Conservation (phyloP, 2,888 invertebrate species). For the Lasioglossum pauxillum region DNA sequence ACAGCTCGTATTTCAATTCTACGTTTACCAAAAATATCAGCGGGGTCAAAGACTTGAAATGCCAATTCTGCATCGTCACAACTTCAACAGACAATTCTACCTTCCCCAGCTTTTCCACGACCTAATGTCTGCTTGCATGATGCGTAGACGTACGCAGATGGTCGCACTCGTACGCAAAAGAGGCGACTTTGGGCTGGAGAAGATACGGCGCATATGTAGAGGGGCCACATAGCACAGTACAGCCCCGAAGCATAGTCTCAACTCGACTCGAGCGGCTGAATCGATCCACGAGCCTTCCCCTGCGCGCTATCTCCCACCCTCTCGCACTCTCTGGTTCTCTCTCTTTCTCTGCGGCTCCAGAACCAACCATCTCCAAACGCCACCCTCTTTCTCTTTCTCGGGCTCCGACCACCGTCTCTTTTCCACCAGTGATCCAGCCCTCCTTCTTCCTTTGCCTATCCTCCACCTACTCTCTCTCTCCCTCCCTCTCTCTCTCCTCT, state of each 20-base stretch:
- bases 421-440: slow-evolving; percentile 22
- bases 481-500: slow-evolving; percentile 1
- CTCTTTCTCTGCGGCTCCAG: slow-evolving; percentile 58
- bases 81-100: slow-evolving; percentile 23
- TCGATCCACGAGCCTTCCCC: slow-evolving; percentile 79
- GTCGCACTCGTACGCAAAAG: slow-evolving; percentile 24
- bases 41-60: slow-evolving; percentile 5
- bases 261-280: slow-evolving; percentile 82
- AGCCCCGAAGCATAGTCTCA: slow-evolving; percentile 75
- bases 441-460: slow-evolving; percentile 20
- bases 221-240: slow-evolving; percentile 66
- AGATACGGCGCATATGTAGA: slow-evolving; percentile 64
- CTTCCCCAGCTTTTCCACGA: slow-evolving; percentile 38
- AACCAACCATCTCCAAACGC: slow-evolving; percentile 60
- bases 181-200: slow-evolving; percentile 47
- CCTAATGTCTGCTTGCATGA: neutral
- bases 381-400: slow-evolving; percentile 54
- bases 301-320: slow-evolving; percentile 62
- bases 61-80: slow-evolving; percentile 10
- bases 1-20: neutral
- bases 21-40: neutral
- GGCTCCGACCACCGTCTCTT: slow-evolving; percentile 25
- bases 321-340: neutral
- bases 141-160: slow-evolving; percentile 23
- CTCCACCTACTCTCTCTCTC: neutral